Conservation (phyloP, 2,113 vertebrate genomes). For the Mohoua ochrocephala region DNA sequence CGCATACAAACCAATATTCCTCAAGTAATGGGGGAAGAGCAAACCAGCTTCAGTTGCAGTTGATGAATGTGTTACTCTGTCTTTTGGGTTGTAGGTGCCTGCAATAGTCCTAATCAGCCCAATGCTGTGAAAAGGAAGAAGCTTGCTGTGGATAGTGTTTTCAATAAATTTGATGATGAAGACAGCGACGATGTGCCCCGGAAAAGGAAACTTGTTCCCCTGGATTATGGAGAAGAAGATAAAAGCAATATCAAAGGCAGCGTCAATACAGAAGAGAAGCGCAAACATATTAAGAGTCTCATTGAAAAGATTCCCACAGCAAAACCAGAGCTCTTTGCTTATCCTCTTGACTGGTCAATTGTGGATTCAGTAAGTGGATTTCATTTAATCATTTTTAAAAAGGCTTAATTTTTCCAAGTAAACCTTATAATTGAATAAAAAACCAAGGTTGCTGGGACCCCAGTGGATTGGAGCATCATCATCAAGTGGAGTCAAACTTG, state of each 20-base stretch:
- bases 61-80: neutral
- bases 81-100: constrained; percentile 75
- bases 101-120: constrained; percentile 93
- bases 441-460: neutral
- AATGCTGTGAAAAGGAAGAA: constrained; percentile 93
- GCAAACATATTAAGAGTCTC: constrained; percentile 97
- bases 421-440: neutral
- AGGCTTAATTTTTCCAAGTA: neutral
- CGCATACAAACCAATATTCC: neutral
- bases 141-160: constrained; percentile 94
- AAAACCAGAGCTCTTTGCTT: constrained; percentile 96
- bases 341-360: constrained; percentile 96
- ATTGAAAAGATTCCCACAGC: constrained; percentile 98
- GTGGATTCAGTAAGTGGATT: constrained; percentile 89
- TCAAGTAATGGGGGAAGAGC: neutral
- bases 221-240: constrained; percentile 97
- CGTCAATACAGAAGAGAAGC: constrained; percentile 93
- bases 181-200: constrained; percentile 92
- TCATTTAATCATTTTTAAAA: neutral
- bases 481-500: neutral
- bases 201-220: constrained; percentile 93
- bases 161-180: constrained; percentile 96
- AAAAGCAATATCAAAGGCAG: constrained; percentile 90
- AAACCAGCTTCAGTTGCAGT: neutral
- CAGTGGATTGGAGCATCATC: neutral